These are phyloP conservation scores for Pachypeltis micranthus DNA, from an alignment of 1,140 invertebrate species.

Conservation along the genomic window DNA sequence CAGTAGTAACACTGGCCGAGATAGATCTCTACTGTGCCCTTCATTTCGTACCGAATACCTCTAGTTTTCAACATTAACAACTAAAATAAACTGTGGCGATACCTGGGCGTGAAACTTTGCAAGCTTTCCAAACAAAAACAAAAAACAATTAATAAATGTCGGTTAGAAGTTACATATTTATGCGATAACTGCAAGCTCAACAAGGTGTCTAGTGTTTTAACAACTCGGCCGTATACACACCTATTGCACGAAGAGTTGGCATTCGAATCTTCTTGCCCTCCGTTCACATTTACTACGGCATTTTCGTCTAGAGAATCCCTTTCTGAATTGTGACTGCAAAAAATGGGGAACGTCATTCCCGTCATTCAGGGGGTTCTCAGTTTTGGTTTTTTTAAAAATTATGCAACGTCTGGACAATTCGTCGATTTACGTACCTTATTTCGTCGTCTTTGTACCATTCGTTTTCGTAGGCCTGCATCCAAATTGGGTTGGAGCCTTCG, in stretches of 20 bases:
- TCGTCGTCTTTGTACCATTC: constrained; percentile 83
- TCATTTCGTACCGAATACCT: too few species aligned
- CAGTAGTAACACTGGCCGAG: too few species aligned
- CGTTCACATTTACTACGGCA: constrained; percentile 49
- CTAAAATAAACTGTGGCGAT: too few species aligned
- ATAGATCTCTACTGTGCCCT: too few species aligned
- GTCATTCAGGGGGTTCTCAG: constrained; percentile 12
- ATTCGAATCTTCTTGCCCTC: constrained; percentile 37
- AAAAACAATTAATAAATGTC: too few species aligned
- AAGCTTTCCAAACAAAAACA: too few species aligned
- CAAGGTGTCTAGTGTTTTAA: too few species aligned
- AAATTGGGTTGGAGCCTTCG: constrained; percentile 89
- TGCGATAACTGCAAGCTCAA: too few species aligned
- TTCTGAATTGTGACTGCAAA: constrained; percentile 54
- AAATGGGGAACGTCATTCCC: constrained; percentile 21
- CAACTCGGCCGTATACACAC: constrained; percentile 21
- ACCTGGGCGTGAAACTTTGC: too few species aligned
- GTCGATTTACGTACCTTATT: constrained; percentile 40
- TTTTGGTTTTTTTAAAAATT: constrained; percentile 1
- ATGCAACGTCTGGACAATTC: constrained; percentile 5
- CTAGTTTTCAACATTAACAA: too few species aligned
- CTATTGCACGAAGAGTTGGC: constrained; percentile 37
- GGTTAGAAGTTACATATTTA: too few species aligned
- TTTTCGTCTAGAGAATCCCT: constrained; percentile 81
- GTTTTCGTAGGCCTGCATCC: constrained; percentile 87